phyloP scores from a whole-genome alignment of 2,888 invertebrate genomes.

The Oscheius sp. region DNA sequence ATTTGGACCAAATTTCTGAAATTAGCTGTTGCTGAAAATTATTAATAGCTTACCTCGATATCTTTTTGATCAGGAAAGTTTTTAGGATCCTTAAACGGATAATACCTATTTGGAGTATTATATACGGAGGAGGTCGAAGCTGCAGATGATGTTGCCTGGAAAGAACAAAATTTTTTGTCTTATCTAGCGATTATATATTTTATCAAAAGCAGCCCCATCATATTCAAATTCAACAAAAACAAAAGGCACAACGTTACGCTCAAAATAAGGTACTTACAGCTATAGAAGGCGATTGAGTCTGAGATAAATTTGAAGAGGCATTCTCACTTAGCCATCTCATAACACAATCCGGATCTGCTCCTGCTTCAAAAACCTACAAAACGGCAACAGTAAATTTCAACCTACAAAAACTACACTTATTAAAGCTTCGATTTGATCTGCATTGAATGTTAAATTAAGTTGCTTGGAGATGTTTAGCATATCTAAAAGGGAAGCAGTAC shows the following conservation, averaged over 20 bases:
- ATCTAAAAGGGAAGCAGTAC: background rate
- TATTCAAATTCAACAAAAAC: no score
- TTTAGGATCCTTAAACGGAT: no score
- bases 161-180: background rate
- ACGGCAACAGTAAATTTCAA: background rate
- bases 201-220: no score
- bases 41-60: background rate
- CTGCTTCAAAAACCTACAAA: conserved; percentile 1
- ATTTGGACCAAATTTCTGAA: background rate
- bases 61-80: no score
- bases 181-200: no score
- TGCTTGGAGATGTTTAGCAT: background rate
- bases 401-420: no score
- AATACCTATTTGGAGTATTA: no score
- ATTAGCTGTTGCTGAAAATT: background rate
- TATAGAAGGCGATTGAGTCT: no score
- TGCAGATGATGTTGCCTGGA: background rate
- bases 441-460: conserved; percentile 2
- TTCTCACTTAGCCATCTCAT: background rate
- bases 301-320: background rate
- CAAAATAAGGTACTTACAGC: background rate
- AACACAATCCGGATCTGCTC: conserved; percentile 7
- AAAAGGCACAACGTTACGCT: no score
- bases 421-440: conserved; percentile 11
- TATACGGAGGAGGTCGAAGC: no score